Conservation (phyloP, 2,113 vertebrate genomes). For the Leucoraja erinaceus region DNA sequence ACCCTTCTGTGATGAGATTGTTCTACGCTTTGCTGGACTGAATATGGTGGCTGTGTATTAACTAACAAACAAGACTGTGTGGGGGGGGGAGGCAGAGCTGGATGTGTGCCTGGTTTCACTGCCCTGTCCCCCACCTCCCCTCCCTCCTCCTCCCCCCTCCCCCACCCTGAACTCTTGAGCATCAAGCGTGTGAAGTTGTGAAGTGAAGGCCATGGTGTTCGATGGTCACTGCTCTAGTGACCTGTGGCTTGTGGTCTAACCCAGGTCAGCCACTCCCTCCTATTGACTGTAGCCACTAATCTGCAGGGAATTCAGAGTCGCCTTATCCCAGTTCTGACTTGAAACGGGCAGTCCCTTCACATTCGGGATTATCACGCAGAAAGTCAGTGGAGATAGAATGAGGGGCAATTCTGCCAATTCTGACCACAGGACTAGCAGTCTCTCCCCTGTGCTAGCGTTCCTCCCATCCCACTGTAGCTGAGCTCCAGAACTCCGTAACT, state of each 20-base stretch:
- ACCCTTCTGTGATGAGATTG: no score
- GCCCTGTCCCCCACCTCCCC: neutral
- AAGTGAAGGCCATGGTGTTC: neutral
- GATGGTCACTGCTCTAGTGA: neutral
- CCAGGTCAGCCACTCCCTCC: neutral
- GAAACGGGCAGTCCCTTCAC: neutral
- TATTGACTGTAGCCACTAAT: neutral
- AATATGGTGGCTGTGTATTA: no score
- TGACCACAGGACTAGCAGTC: no score
- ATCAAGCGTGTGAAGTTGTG: neutral
- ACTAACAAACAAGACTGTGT: neutral
- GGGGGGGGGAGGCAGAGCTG: neutral
- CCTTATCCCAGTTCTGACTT: neutral
- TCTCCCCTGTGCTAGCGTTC: no score
- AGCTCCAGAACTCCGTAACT: no score
- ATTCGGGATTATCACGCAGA: neutral
- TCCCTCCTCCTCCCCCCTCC: no score
- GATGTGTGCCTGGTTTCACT: neutral
- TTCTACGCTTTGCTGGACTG: neutral
- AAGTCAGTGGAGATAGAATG: neutral
- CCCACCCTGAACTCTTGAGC: no score
- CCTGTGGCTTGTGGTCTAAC: neutral
- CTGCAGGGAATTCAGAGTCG: neutral
- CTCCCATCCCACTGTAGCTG: no score
- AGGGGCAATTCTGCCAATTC: no score